phyloP scores from a whole-genome alignment of 2,113 vertebrate genomes.

The Notothenia coriiceps region DNA sequence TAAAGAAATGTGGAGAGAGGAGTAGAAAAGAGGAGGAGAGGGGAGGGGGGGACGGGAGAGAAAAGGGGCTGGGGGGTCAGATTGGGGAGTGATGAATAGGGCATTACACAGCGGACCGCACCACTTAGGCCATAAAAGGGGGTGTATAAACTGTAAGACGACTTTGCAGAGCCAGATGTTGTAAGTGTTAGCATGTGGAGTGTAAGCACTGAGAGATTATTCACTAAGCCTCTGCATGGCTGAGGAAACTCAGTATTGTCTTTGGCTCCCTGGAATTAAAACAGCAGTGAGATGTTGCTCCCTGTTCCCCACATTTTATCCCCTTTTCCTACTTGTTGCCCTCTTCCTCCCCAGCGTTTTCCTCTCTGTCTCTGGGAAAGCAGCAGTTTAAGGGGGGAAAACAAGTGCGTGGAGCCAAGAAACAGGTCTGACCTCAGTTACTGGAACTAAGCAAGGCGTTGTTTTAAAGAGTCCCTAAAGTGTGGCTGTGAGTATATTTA shows the following conservation, averaged over 20 bases:
- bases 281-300: slow-evolving; percentile 15
- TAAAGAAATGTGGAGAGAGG: slow-evolving; percentile 83
- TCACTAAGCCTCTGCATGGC: neutral
- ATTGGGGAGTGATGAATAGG: slow-evolving; percentile 84
- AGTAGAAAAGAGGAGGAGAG: slow-evolving; percentile 70
- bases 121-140: slow-evolving; percentile 75
- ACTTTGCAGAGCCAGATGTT: slow-evolving; percentile 50
- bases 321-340: slow-evolving; percentile 38
- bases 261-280: slow-evolving; percentile 26
- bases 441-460: slow-evolving; percentile 59
- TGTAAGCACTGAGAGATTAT: slow-evolving; percentile 13
- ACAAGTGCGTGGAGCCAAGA: slow-evolving; percentile 72
- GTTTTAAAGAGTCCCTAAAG: slow-evolving; percentile 56
- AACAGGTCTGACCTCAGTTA: slow-evolving; percentile 69
- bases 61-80: slow-evolving; percentile 77
- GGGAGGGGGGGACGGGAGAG: slow-evolving; percentile 65
- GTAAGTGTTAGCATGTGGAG: slow-evolving; percentile 28
- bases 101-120: slow-evolving; percentile 81
- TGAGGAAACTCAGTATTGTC: slow-evolving; percentile 17
- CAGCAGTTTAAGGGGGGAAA: slow-evolving; percentile 69
- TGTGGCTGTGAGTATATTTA: slow-evolving; percentile 62
- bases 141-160: slow-evolving; percentile 59
- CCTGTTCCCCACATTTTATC: slow-evolving; percentile 35
- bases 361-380: slow-evolving; percentile 73
- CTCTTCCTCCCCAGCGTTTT: slow-evolving; percentile 53